Conservation (phyloP, 2,888 invertebrate genomes). For the Pyrrhosoma nymphula region DNA sequence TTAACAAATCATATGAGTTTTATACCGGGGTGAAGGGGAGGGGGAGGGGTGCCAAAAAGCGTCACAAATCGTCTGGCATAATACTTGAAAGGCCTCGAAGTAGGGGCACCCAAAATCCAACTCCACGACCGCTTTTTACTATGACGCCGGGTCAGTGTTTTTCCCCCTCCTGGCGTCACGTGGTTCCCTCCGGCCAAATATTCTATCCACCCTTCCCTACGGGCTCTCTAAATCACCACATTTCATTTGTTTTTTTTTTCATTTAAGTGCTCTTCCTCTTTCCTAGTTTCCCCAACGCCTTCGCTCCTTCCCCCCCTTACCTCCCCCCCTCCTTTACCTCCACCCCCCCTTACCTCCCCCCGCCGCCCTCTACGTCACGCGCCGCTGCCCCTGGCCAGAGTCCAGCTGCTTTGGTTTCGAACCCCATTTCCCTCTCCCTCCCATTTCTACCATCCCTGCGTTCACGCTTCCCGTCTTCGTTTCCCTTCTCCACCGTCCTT, state of each 20-base stretch:
- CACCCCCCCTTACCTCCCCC: not conserved
- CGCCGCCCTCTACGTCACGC: not conserved
- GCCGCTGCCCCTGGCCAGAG: conserved; percentile 3
- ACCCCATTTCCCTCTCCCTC: not conserved
- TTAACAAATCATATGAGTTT: no score
- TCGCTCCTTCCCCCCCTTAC: not conserved
- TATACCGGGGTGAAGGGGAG: no score
- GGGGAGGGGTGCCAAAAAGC: no score
- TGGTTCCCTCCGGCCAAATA: not conserved
- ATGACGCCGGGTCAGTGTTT: not conserved
- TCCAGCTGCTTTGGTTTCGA: conserved; percentile 38
- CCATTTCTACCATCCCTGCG: not conserved
- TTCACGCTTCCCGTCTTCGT: not conserved
- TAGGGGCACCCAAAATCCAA: not conserved
- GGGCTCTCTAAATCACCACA: not conserved
- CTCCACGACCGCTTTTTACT: not conserved
- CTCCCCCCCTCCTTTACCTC: not conserved
- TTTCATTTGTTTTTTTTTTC: not conserved
- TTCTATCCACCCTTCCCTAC: not conserved
- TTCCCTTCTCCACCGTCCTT: no score
- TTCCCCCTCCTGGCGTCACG: conserved; percentile 26
- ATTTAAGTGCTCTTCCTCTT: not conserved
- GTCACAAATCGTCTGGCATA: no score
- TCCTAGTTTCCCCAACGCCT: no score
- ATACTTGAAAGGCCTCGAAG: not conserved